Evolutionary conservation across 2,797 vertebrate genomes (phyloP).

Genomic region (Micropoecilia bifurca): DNA sequence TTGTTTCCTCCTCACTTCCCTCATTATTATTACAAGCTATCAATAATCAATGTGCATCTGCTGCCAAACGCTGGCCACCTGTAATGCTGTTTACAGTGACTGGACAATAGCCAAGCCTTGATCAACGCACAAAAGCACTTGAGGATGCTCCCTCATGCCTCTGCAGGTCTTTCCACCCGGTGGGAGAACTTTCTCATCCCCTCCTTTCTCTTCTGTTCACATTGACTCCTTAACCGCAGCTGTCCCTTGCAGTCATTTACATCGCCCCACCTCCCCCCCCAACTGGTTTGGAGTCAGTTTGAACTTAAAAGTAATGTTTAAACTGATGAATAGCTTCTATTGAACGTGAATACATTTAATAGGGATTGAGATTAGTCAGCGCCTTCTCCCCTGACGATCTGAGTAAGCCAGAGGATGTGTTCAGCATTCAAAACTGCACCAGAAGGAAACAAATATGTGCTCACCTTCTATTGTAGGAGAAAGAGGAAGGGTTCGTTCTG

Average conservation of each 20-base stretch:
- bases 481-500: not conserved
- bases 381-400: conserved; percentile 84
- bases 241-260: conserved; percentile 81
- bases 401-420: conserved; percentile 79
- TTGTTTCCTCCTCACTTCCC: conserved; percentile 10
- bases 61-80: conserved; percentile 64
- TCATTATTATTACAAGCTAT: conserved; percentile 35
- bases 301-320: conserved; percentile 86
- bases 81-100: conserved; percentile 50
- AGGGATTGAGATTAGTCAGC: conserved; percentile 90
- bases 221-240: conserved; percentile 38
- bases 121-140: conserved; percentile 47
- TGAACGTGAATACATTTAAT: conserved; percentile 91
- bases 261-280: conserved; percentile 84
- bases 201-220: conserved; percentile 2
- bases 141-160: conserved; percentile 34
- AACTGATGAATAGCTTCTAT: conserved; percentile 91
- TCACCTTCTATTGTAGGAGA: conserved; percentile 26
- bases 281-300: conserved; percentile 89
- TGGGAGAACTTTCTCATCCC: conserved; percentile 15
- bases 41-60: conserved; percentile 62
- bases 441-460: conserved; percentile 57
- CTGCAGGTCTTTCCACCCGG: conserved; percentile 23
- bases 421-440: conserved; percentile 72
- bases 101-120: conserved; percentile 60